Evolutionary conservation across 2,888 invertebrate species (phyloP), one percentile per base, ranked within the genome.

Genomic region (Luperina testacea): DNA sequence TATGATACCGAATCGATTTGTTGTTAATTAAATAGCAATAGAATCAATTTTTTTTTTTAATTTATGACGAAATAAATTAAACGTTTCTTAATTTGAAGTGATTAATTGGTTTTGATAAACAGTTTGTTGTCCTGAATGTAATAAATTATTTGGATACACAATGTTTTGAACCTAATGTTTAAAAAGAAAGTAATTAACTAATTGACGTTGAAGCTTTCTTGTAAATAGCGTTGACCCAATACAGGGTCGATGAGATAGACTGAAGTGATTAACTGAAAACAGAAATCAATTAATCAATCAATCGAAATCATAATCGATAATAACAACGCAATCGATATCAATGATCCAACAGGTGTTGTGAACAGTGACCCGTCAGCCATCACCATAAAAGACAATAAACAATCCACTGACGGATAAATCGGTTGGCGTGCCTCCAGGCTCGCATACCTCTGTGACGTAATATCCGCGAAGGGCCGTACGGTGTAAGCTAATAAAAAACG

Each of bases 371-470:
- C 93, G 94, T 93, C 92, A 93, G 92, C 94, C 95, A 96, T 92
- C 94, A 95, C 96, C 96, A 96, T 96, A 96, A 95, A 96, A 96
- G 95, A 95, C 94, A 95, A 94, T 95, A 95, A 95, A 94, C 95
- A 95, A 95, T 95, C 94, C 94, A 94, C 93, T 93, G 92, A 92
- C 93, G 93, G 94, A 92, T 94, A 94, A 94, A 95, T 95, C 95
- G 90, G 95, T 94, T 96, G 96, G 96, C 96, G 91, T 87, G 88
- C 90, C 88, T 95, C 96, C 96, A 96, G 93, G 90, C 92, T 90
- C 92, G 93, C 95, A 95, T 95, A 94, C 95, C 93, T 90, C 86
- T 79, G 96, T 96, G 96, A 96, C 96, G 96, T 95, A 95, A 96
- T 94, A 94, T 95, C 95, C 96, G 96, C 93, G 94, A 95, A 95